Evolutionary conservation across 2,113 vertebrate species (phyloP).

Genomic region (Nesospiza acunhae): DNA sequence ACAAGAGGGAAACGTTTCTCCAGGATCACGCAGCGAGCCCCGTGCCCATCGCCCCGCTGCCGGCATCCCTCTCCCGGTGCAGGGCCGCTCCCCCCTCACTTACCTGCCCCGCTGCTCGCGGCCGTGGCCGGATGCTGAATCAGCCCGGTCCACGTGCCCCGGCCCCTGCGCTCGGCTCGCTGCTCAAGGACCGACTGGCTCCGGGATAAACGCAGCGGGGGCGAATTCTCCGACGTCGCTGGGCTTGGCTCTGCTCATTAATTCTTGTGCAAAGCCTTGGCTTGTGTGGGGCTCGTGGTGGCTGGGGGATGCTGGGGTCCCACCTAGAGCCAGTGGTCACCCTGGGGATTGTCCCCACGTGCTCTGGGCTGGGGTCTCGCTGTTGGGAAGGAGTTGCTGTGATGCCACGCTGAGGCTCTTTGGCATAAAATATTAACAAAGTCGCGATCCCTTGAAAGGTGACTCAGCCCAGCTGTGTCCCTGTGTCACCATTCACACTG

Average conservation of each 20-base stretch:
- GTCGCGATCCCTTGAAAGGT: rapidly evolving
- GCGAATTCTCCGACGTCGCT: background rate
- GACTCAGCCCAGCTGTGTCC: background rate
- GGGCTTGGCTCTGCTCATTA: background rate
- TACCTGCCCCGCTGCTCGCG: background rate
- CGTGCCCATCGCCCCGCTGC: background rate
- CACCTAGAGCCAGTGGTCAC: background rate
- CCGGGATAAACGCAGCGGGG: background rate
- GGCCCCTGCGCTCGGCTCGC: rapidly evolving
- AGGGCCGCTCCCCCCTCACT: background rate
- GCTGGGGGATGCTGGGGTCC: background rate
- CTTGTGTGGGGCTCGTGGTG: rapidly evolving
- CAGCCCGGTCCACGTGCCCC: rapidly evolving
- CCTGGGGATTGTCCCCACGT: rapidly evolving
- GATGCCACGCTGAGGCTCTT: rapidly evolving
- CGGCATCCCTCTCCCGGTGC: background rate
- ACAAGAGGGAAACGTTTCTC: conserved; percentile 61
- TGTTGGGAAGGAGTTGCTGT: background rate
- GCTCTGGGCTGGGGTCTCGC: rapidly evolving
- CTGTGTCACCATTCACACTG: too few relatives aligned
- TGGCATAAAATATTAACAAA: rapidly evolving
- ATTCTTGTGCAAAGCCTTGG: background rate
- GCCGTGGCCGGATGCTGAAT: background rate
- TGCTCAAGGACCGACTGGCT: background rate
- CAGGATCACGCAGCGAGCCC: background rate